A percentile compares a stretch with the other conserved stretches of the same genome.
phyloP scores from a whole-genome alignment of 1,140 invertebrate genomes.

The Scaptomyza hsui region DNA sequence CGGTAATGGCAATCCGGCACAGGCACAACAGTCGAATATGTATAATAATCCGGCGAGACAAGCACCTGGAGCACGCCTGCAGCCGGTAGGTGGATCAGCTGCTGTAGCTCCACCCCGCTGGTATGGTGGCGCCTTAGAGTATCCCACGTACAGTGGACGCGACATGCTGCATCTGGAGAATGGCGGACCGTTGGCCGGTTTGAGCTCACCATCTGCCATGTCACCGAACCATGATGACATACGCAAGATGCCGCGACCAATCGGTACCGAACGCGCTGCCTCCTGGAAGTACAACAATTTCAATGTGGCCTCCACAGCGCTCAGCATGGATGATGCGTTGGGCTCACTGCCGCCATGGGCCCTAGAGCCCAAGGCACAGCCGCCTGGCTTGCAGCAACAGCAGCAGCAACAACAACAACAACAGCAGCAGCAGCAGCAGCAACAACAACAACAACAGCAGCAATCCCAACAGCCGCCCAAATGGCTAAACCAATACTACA shows the following conservation, averaged over 20 bases:
- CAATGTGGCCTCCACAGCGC: conserved; percentile 49
- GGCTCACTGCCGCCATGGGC: conserved; percentile 56
- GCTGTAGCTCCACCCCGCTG: conserved; percentile 60
- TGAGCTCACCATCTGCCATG: conserved; percentile 86
- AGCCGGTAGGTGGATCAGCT: conserved; percentile 35
- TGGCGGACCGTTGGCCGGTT: conserved; percentile 58
- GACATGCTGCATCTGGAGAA: conserved; percentile 80
- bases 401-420: conserved; percentile 57
- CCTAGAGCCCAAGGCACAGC: conserved; percentile 61
- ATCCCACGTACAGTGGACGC: conserved; percentile 66
- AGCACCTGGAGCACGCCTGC: conserved; percentile 31
- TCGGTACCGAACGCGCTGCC: conserved; percentile 90
- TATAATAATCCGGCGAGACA: conserved; percentile 60
- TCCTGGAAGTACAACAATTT: conserved; percentile 86
- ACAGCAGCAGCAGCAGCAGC: conserved; percentile 55
- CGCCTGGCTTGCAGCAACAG: conserved; percentile 63
- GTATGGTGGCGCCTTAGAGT: conserved; percentile 72
- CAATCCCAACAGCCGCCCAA: conserved; percentile 59
- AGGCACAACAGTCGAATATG: conserved; percentile 54
- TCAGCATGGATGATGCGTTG: conserved; percentile 58
- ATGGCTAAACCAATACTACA: conserved; percentile 69
- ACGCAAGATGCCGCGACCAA: conserved; percentile 90
- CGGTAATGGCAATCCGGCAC: conserved; percentile 24
- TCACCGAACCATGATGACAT: conserved; percentile 87
- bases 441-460: conserved; percentile 56